Evolutionary conservation across 2,888 invertebrate genomes (phyloP), one percentile per base, ranked within the genome.

Genomic region (Mesoligia furuncula): DNA sequence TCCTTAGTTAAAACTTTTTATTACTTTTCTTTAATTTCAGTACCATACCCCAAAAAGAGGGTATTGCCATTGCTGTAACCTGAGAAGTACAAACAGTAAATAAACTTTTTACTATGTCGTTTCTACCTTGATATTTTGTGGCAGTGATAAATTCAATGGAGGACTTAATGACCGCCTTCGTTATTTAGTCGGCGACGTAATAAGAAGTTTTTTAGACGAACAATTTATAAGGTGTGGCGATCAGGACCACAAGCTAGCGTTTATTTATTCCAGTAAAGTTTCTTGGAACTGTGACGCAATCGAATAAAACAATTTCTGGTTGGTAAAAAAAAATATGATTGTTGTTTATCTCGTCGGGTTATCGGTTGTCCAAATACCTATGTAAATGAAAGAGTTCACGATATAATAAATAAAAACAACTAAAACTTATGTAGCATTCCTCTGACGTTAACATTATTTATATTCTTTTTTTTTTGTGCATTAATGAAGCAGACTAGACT

Each of bases 91-190:
- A 90, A 90, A 89, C 89, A 89, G 86, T 86, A 87, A 87, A 88
- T 86, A 78, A 74, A 78, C 39, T 78, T 84, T 83, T 84, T 81
- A 86, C 80, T 82, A 84, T 87, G 86, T 87, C 78, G 85, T 87
- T 80, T 88, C 87, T 79, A 89, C 87, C 85, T 89, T 88, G 87
- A 88, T 90, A 90, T 89, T 91, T 92, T 89, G 90, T 90, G 88
- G 81, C 85, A 84, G 87, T 88, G 87, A 92, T 92, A 90, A 91
- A 91, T 91, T 89, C 84, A 90, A 89, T 87, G 85, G 84, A 87
- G 87, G 85, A 87, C 85, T 89, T 91, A 91, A 92, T 91, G 87
- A 91, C 88, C 84, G 83, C 82, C 85, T 90, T 85, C 85, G 83
- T 90, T 91, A 90, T 88, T 88, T 82, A 73, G 87, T 87, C 88